Base-by-base conservation (phyloP, 2,797 vertebrate species). In the Rhinogobio ventralis region DNA sequence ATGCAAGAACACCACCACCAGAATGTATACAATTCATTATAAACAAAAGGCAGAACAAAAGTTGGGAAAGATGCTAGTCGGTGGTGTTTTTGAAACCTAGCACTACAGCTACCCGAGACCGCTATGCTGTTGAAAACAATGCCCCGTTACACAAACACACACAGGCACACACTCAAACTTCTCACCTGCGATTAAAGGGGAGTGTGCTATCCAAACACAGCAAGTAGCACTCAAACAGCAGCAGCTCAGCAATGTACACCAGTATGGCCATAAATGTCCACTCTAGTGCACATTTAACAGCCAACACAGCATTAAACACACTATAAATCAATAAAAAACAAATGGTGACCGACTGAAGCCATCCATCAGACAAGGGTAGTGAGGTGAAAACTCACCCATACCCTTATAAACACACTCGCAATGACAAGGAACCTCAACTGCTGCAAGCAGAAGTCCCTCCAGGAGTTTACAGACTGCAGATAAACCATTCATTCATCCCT, bases 391-490 rank as follows among this genome's bases (percentile, higher is more conserved):
- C 77, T 75, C 73, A 67, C 66, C 17, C 7, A 46, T 45, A 33
- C 51, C 42, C 74, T 69, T 79, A 87, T 25, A 84, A 53, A 87
- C 71, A 86, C n/a, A 77, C 57, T 57, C 10, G 42, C 45, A 80
- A n/a, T n/a, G n/a, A n/a, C n/a, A n/a, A n/a, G n/a, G n/a, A n/a
- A n/a, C n/a, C n/a, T n/a, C n/a, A n/a, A n/a, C n/a, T n/a, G n/a
- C 60, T 13, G 30, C 17, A 69, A 73, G 67, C 74, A 51, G 42
- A 75, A 76, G 82, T 81, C 62, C 39, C 62, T 82, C 73, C 67
- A 81, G 85, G 83, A 72, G 75, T 87, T 78, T 81, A 88, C 77
- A 87, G 89, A 89, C 90, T 89, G 85, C 85, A 90, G 87, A 90
- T 89, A 88, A 90, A 83, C 85, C 75, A 66, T 79, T 67, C n/a